Conservation (phyloP, 2,113 vertebrate genomes). For the Strigops habroptila region DNA sequence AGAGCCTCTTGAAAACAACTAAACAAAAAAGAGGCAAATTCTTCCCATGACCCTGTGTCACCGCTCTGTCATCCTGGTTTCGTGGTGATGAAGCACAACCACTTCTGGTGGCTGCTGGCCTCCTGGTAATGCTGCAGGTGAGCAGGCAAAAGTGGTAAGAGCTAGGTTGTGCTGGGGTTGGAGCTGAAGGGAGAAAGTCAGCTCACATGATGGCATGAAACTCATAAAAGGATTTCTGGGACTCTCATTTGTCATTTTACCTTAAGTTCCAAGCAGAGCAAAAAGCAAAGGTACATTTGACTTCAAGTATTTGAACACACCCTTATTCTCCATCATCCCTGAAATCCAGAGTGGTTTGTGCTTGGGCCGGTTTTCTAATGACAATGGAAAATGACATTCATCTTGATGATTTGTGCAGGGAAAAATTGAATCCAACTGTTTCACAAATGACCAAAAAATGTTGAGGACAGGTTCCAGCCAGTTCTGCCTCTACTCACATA, state of each 20-base stretch:
- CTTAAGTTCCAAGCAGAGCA: background rate
- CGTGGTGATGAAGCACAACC: background rate
- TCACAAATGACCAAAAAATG: background rate
- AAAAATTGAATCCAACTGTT: background rate
- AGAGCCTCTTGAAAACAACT: background rate
- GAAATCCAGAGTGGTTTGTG: background rate
- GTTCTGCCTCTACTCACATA: background rate
- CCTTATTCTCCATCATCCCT: background rate
- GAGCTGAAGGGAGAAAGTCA: background rate
- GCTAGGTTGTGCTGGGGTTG: background rate
- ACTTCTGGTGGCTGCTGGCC: background rate
- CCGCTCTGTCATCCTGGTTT: background rate
- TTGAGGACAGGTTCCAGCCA: background rate
- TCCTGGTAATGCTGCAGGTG: background rate
- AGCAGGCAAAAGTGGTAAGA: background rate
- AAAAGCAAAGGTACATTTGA: background rate
- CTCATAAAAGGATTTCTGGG: background rate
- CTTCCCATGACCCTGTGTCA: background rate
- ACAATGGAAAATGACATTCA: background rate
- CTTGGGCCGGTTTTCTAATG: background rate
- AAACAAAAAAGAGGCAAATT: background rate
- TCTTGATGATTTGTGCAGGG: background rate
- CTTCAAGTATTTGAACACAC: background rate
- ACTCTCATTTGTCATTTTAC: background rate
- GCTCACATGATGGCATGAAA: background rate